Base-by-base conservation (phyloP, 2,888 invertebrate genomes). In the Microplitis manilae region DNA sequence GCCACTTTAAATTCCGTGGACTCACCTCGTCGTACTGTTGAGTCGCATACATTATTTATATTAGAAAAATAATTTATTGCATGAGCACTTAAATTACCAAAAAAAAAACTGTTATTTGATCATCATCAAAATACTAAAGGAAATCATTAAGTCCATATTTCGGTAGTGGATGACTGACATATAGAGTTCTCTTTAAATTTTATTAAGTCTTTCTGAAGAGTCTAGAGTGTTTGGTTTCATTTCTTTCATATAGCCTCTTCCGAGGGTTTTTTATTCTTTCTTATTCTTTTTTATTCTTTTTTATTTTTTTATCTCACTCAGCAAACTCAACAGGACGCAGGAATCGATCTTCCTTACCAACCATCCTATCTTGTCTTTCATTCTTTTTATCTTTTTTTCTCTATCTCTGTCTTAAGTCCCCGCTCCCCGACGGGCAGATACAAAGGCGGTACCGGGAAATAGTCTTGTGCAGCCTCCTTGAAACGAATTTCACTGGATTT, bases 1-100 rank as follows among this genome's bases (percentile, higher is more conserved):
- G 60, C 76, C 78, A 78, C 79, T 81, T 79, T 75, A 81, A 78
- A 81, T 81, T 81, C 79, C 79, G 68, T 8, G 13, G n/a, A 61
- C 67, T 72, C 64, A 59, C 61, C 39, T 17, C 17, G 9, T 20
- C 38, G 30, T n/a, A 40, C 13, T 38, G 17, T 9, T 7, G 30
- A 30, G 30, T 4, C 30, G 30, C 30, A 30, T 30, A 30, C 30
- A 30, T 30, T 30, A 30, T 30, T 30, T 30, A 30, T 30, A 30
- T 30, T 30, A 2, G 30, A 4, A 30, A 30, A 30, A 30, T 30
- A 30, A 30, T 30, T 30, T 30, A 30, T 30, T 30, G 30, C 30
- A 2, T 20, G 20, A 20, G 2, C 20, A 1, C 20, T 20, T 20
- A 20, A 20, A 20, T 20, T 20, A 20, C 20, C 17, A 17, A 2